Conservation (phyloP, 1,140 invertebrate genomes). For the Lineus longissimus region DNA sequence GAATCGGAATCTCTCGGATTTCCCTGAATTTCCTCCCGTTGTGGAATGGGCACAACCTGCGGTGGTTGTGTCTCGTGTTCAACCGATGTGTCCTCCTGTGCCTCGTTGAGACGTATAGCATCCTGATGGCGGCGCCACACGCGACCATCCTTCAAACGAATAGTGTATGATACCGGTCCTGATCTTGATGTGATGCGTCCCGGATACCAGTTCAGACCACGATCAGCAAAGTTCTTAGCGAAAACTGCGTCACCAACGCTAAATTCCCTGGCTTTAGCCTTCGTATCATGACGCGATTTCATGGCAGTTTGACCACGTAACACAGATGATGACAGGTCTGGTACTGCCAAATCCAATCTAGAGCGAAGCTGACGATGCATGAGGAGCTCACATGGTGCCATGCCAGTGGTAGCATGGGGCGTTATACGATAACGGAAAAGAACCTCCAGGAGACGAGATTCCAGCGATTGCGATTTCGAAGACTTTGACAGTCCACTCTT, state of each 20-base stretch:
- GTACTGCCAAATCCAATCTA: constrained; percentile 14
- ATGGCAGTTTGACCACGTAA: neutral
- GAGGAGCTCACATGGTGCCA: constrained; percentile 20
- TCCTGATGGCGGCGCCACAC: constrained; percentile 1
- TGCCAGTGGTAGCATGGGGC: constrained; percentile 15
- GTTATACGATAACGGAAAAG: constrained; percentile 15
- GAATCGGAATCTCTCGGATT: too few relatives aligned
- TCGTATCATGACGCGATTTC: constrained; percentile 10
- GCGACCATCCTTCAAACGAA: neutral
- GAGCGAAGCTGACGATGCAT: constrained; percentile 12
- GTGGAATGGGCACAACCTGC: too few relatives aligned
- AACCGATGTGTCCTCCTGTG: too few relatives aligned
- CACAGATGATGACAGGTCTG: constrained; percentile 11
- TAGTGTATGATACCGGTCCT: constrained; percentile 6
- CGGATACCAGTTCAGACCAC: neutral
- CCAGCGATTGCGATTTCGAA: neutral
- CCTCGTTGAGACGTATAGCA: too few relatives aligned
- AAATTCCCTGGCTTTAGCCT: neutral
- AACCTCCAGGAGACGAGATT: neutral
- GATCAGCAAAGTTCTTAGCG: neutral
- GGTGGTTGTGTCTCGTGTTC: too few relatives aligned
- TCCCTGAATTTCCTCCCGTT: too few relatives aligned
- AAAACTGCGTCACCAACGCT: neutral
- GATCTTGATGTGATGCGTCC: neutral
- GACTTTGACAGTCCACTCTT: constrained; percentile 11